Base-by-base conservation (phyloP, 2,888 invertebrate genomes). In the Leptogaster cylindrica region DNA sequence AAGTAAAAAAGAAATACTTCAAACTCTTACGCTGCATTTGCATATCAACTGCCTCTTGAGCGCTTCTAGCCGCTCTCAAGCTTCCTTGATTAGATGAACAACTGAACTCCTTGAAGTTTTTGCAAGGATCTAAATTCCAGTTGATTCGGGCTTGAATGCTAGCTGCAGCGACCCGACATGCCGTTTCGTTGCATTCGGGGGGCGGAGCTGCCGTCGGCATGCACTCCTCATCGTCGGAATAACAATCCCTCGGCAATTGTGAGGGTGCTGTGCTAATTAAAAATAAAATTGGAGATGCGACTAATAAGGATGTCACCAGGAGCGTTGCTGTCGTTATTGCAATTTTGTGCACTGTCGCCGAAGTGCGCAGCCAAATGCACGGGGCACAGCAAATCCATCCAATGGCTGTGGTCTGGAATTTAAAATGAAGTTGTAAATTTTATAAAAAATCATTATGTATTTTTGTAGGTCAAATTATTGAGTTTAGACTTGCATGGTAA, bases 311-410 rank as follows among this genome's bases (percentile, higher is more conserved):
- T 67, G 85, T 86, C 46, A 86, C 86, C 68, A 86, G 76, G n/a
- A 86, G 76, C 68, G 85, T 86, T 28, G 85, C 85, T 69, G 85
- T 82, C 39, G 85, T 85, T 67, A 86, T 82, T 10, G 85, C 82
- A 69, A 86, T 85, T 78, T 85, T 85, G 76, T 85, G 85, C 46
- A 86, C 85, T 39, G 85, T 83, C 68, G 83, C 82, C 72, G 85
- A 85, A 20, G 84, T 81, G 10, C 83, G 78, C 10, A 86, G 75
- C 85, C 85, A 86, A 23, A 80, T 78, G 69, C 86, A 86, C 2
- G 86, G 86, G 31, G 84, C 82, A 74, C 86, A 86, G 71, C 85
- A 86, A 68, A 86, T 82, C 85, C 85, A 86, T 44, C 83, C 83
- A 50, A 85, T 79, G 8, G 82, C 77, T 72, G 71, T 51, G 65